Conservation (phyloP, 2,797 vertebrate genomes). For the Netta rufina region DNA sequence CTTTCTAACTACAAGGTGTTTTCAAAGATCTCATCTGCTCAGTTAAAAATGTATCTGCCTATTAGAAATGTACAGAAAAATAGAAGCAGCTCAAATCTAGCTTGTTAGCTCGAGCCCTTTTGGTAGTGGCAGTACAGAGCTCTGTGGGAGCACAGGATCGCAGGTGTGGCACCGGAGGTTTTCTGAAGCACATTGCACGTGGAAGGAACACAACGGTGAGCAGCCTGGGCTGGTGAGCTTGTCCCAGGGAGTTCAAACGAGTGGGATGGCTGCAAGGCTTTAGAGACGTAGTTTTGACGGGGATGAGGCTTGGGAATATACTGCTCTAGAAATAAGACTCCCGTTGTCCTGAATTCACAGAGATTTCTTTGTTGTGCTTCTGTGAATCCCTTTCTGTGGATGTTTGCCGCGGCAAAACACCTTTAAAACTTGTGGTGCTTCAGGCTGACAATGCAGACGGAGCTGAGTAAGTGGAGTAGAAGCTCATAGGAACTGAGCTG, state of each 20-base stretch:
- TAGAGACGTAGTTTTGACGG: neutral
- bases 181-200: neutral
- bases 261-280: neutral
- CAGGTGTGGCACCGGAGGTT: neutral
- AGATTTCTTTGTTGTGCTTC: neutral
- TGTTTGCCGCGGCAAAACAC: neutral
- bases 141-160: neutral
- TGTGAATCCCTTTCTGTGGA: constrained; percentile 10
- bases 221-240: neutral
- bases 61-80: neutral
- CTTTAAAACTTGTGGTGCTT: neutral
- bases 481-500: neutral
- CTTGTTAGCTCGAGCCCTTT: neutral
- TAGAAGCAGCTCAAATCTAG: neutral
- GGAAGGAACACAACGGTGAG: neutral
- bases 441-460: neutral
- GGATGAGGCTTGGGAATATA: constrained; percentile 12
- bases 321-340: constrained; percentile 24
- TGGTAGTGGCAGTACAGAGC: accelerated
- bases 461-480: neutral
- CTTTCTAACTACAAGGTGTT: neutral
- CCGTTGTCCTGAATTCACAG: neutral
- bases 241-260: neutral
- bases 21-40: neutral
- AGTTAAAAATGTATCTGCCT: neutral